A percentile compares a stretch with the other conserved stretches of the same genome.
Evolutionary conservation across 2,797 vertebrate species (phyloP).

Genomic region (Lateolabrax maculatus): DNA sequence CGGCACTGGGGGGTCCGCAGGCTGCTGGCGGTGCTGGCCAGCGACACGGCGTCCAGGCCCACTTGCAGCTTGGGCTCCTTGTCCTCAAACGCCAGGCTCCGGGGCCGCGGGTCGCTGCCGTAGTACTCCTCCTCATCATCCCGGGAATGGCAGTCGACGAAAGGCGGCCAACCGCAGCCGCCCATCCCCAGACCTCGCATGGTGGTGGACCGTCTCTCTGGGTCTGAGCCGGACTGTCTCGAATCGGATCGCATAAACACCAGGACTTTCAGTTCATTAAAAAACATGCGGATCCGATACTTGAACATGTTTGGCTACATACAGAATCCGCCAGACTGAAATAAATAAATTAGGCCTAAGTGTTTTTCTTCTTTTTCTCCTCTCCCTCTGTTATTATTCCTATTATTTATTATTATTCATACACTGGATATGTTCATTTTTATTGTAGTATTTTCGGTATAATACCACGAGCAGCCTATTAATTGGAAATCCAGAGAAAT

Average conservation of each 20-base stretch:
- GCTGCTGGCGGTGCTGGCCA: conserved; percentile 92
- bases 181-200: conserved; percentile 88
- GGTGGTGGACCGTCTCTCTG: conserved; percentile 83
- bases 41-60: conserved; percentile 91
- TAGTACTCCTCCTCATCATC: conserved; percentile 95
- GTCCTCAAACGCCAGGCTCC: conserved; percentile 90
- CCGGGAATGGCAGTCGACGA: conserved; percentile 91
- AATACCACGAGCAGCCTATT: conserved; percentile 11
- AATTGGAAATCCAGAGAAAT: conserved; percentile 36
- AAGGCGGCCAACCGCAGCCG: conserved; percentile 95
- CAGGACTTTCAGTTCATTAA: conserved; percentile 96
- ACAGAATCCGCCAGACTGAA: conserved; percentile 54
- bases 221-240: conserved; percentile 89
- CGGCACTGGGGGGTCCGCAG: conserved; percentile 93
- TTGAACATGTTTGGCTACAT: conserved; percentile 93
- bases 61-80: conserved; percentile 88
- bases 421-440: conserved; percentile 28
- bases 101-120: conserved; percentile 89
- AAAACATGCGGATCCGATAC: conserved; percentile 98
- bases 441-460: background rate
- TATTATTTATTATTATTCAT: conserved; percentile 39
- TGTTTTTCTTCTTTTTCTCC: conserved; percentile 1
- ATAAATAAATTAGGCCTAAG: conserved; percentile 37
- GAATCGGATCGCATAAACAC: conserved; percentile 94
- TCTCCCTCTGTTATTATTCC: background rate